A percentile compares a stretch with the other conserved stretches of the same genome.
phyloP scores from a whole-genome alignment of 2,113 vertebrate genomes.

The Oncorhynchus nerka region DNA sequence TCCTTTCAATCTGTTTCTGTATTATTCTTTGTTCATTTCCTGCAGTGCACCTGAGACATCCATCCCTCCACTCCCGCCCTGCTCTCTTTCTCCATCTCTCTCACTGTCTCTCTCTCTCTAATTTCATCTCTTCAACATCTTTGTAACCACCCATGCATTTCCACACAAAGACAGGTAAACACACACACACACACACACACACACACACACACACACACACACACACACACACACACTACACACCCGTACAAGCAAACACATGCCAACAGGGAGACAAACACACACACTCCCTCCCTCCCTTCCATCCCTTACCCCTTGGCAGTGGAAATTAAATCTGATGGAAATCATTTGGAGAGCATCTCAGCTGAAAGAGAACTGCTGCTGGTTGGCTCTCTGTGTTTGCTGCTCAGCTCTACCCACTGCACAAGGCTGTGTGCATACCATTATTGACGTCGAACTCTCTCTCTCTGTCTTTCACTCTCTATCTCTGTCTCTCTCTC shows the following conservation, averaged over 20 bases:
- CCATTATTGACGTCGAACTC: background rate
- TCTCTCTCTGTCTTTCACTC: background rate
- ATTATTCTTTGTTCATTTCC: conserved; percentile 62
- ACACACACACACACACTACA: background rate
- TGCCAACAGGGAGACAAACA: background rate
- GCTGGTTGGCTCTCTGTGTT: background rate
- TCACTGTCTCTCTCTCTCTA: background rate
- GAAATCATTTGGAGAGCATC: conserved; percentile 37
- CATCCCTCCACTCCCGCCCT: background rate
- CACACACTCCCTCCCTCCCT: background rate
- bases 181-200: background rate
- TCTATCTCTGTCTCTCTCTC: background rate
- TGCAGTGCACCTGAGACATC: conserved; percentile 67
- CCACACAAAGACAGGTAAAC: too few relatives aligned
- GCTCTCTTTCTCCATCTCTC: background rate
- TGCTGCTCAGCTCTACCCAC: background rate
- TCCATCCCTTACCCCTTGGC: conserved; percentile 1
- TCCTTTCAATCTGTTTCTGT: conserved; percentile 34
- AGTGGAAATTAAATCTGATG: conserved; percentile 34
- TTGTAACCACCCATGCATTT: too few relatives aligned
- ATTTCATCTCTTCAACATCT: background rate
- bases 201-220: background rate
- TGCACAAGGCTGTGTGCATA: background rate
- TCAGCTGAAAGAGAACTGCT: conserved; percentile 11
- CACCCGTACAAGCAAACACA: background rate